Conservation (phyloP, 2,888 invertebrate species). For the Lasius fuliginosus region DNA sequence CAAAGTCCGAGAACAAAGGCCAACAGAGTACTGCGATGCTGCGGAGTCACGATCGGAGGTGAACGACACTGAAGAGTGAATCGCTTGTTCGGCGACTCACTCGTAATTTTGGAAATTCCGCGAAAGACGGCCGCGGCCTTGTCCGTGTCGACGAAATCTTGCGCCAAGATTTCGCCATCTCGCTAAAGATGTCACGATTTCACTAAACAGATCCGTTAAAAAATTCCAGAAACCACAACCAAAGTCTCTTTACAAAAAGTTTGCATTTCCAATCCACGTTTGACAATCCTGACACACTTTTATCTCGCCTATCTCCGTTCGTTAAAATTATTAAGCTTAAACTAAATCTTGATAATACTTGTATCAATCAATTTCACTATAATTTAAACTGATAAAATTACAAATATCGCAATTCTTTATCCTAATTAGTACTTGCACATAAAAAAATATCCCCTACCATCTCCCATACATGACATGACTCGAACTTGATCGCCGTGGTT, state of each 20-base stretch:
- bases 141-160: constrained; percentile 43
- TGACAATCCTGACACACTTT: neutral
- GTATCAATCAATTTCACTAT: neutral
- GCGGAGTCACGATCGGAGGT: constrained; percentile 69
- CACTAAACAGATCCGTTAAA: neutral
- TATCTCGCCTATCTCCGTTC: neutral
- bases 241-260: neutral
- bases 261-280: neutral
- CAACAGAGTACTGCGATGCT: constrained; percentile 24
- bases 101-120: constrained; percentile 74
- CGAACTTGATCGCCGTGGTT: neutral
- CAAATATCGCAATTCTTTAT: neutral
- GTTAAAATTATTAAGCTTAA: neutral
- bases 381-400: neutral
- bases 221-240: neutral
- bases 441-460: neutral
- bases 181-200: constrained; percentile 1
- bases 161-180: constrained; percentile 38
- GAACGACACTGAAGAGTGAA: constrained; percentile 67
- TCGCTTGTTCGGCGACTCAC: constrained; percentile 37
- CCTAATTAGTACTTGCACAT: neutral
- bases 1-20: constrained; percentile 59
- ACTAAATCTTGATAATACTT: neutral
- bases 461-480: neutral
- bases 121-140: constrained; percentile 62